Conservation (phyloP, 2,888 invertebrate species). For the Mylabris sibirica region DNA sequence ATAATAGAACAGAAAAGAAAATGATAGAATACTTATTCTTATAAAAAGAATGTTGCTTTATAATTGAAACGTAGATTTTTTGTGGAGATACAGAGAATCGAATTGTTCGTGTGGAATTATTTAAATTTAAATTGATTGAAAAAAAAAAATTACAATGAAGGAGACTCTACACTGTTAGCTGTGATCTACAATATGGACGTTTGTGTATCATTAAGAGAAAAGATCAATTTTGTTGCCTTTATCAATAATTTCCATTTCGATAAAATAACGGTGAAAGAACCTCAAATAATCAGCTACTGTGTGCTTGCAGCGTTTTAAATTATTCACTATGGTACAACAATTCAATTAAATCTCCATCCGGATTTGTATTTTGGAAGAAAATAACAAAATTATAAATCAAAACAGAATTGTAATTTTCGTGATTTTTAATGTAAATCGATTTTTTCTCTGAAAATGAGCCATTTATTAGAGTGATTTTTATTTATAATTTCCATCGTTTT, state of each 20-base stretch:
- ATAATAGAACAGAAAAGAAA: too few relatives aligned
- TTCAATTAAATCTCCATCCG: constrained; percentile 34
- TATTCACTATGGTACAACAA: constrained; percentile 29
- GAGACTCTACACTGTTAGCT: constrained; percentile 60
- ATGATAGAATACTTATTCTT: background rate
- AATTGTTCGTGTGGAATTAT: constrained; percentile 38
- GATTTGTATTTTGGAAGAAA: constrained; percentile 18
- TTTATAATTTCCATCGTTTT: constrained; percentile 27
- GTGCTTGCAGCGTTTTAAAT: constrained; percentile 38
- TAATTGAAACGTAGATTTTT: background rate
- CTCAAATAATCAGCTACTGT: constrained; percentile 37
- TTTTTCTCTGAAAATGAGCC: background rate
- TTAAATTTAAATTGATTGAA: constrained; percentile 41
- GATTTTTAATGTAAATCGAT: background rate
- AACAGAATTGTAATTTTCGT: constrained; percentile 18
- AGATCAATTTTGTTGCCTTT: constrained; percentile 29
- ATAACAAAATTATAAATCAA: constrained; percentile 17
- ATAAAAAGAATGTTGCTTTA: too few relatives aligned
- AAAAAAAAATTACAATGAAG: constrained; percentile 47
- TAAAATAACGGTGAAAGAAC: background rate
- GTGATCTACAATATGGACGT: constrained; percentile 59
- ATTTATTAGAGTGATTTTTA: constrained; percentile 46
- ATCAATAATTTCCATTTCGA: background rate
- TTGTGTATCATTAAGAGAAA: constrained; percentile 45
- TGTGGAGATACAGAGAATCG: constrained; percentile 1